A percentile compares a stretch with the other conserved stretches of the same genome.
Evolutionary conservation across 2,113 vertebrate species (phyloP).

Genomic region (Phylloscopus trochiloides): DNA sequence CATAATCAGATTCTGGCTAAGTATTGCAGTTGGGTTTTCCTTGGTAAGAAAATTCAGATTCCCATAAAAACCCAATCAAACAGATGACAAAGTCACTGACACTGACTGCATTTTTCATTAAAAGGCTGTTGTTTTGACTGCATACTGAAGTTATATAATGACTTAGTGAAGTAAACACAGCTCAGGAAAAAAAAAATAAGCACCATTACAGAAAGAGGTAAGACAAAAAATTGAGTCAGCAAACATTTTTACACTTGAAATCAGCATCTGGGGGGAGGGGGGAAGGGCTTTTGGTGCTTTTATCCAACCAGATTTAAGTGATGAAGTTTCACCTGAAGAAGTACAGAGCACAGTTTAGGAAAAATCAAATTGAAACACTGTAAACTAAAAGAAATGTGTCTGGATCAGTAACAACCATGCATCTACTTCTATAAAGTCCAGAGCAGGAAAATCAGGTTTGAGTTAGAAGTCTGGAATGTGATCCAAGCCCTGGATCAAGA

Average conservation of each 20-base stretch:
- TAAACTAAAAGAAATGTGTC: not conserved
- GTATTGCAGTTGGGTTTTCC: not conserved
- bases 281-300: not conserved
- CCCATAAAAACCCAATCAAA: not conserved
- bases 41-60: not conserved
- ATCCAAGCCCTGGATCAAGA: not conserved
- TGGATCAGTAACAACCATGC: not conserved
- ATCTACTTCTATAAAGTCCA: not conserved
- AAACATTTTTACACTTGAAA: not conserved
- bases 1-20: not conserved
- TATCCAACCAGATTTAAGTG: not conserved
- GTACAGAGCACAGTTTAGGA: not conserved
- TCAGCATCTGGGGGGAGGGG: not conserved
- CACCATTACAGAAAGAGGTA: not conserved
- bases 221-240: not conserved
- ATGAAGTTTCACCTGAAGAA: not conserved
- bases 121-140: not conserved
- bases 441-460: not conserved
- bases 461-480: not conserved
- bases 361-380: not conserved
- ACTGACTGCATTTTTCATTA: not conserved
- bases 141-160: not conserved
- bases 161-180: not conserved
- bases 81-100: not conserved
- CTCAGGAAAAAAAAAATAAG: not conserved